These are phyloP conservation scores for Leguminivora glycinivorella DNA, from an alignment of 1,140 invertebrate species.

Conservation along the genomic window DNA sequence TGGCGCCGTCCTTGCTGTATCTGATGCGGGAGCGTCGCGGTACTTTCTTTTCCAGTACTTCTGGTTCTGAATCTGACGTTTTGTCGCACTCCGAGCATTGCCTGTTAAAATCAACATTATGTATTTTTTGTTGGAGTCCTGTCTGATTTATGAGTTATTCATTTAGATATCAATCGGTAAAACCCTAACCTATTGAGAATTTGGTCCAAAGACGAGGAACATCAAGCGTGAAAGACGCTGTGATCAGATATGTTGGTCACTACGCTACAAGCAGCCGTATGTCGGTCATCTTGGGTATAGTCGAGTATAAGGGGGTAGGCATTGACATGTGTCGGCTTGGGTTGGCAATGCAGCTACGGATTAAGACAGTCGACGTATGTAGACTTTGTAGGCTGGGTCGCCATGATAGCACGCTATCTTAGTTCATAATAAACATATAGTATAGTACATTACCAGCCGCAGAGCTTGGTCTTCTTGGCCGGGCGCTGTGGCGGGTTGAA, in stretches of 20 bases:
- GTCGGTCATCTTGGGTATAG: too few species aligned
- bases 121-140: too few species aligned
- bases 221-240: too few species aligned
- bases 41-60: slow-evolving; percentile 87
- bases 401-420: neutral
- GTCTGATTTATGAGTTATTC: too few species aligned
- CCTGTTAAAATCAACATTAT: too few species aligned
- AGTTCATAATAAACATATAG: neutral
- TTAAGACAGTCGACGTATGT: slow-evolving; percentile 90
- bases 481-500: slow-evolving; percentile 94
- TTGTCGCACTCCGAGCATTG: slow-evolving; percentile 95
- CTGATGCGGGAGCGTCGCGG: slow-evolving; percentile 87
- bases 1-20: slow-evolving; percentile 84
- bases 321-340: slow-evolving; percentile 98
- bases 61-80: slow-evolving; percentile 87
- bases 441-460: slow-evolving; percentile 88
- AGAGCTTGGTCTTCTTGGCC: slow-evolving; percentile 95
- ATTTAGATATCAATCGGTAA: too few species aligned
- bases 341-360: slow-evolving; percentile 94
- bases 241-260: too few species aligned
- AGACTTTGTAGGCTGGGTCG: slow-evolving; percentile 80
- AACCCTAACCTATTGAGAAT: too few species aligned
- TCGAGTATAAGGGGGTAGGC: too few species aligned
- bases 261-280: too few species aligned
- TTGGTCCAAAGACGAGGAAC: too few species aligned